Evolutionary conservation across 2,113 vertebrate species (phyloP).

Genomic region (Poeciliopsis turrubarensis): DNA sequence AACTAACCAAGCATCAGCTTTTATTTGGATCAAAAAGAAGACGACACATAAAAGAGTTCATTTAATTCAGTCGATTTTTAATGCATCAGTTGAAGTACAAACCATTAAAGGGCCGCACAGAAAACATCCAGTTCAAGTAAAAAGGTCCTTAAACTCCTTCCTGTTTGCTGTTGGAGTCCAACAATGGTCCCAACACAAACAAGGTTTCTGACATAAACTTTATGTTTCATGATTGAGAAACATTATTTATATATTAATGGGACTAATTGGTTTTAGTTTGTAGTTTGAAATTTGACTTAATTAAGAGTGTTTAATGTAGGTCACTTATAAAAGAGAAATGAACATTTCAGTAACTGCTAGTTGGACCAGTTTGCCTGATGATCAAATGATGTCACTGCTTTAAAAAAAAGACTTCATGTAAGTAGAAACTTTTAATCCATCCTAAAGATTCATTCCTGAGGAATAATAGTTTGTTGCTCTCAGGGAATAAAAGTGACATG

Average conservation of each 20-base stretch:
- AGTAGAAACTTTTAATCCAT: too few relatives aligned
- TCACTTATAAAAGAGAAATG: background rate
- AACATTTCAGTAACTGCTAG: background rate
- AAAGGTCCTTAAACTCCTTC: background rate
- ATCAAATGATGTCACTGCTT: too few relatives aligned
- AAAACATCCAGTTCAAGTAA: background rate
- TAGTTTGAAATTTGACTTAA: background rate
- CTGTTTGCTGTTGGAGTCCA: background rate
- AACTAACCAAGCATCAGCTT: background rate
- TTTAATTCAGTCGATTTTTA: background rate
- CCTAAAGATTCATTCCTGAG: too few relatives aligned
- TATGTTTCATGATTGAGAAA: background rate
- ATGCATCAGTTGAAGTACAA: background rate
- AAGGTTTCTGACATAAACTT: background rate
- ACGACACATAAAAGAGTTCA: background rate
- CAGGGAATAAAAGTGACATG: too few relatives aligned
- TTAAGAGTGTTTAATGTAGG: too few relatives aligned
- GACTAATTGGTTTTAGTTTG: background rate
- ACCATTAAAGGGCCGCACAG: background rate
- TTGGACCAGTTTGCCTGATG: slow-evolving; percentile 1
- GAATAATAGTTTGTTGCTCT: too few relatives aligned
- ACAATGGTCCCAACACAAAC: background rate
- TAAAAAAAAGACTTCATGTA: too few relatives aligned
- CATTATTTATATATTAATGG: background rate
- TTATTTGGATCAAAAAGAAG: background rate